A percentile compares a stretch with the other conserved stretches of the same genome.
Evolutionary conservation across 1,140 invertebrate species (phyloP).

Genomic region (Tribolium madens): DNA sequence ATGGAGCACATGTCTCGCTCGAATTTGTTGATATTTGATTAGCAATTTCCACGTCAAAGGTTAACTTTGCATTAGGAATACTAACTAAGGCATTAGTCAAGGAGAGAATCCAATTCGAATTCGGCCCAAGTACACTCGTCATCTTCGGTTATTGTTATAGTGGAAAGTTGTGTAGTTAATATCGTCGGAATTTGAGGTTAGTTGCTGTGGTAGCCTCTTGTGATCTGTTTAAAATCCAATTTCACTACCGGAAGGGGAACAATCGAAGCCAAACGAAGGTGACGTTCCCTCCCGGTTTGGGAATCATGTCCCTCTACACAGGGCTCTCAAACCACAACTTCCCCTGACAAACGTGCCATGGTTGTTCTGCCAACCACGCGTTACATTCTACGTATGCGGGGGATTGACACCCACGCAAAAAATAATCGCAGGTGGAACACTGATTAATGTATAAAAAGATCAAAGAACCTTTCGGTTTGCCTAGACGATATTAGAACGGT

Average conservation of each 20-base stretch:
- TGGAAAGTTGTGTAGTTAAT: conserved; percentile 31
- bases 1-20: neutral
- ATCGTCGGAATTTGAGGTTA: conserved; percentile 40
- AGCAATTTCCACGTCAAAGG: conserved; percentile 27
- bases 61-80: conserved; percentile 9
- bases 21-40: conserved; percentile 12
- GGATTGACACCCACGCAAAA: conserved; percentile 19
- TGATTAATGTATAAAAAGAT: conserved; percentile 17
- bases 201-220: conserved; percentile 42
- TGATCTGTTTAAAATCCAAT: conserved; percentile 58
- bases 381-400: neutral
- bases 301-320: conserved; percentile 24
- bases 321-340: conserved; percentile 47
- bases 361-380: conserved; percentile 31
- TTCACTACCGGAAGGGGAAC: conserved; percentile 56
- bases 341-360: conserved; percentile 38
- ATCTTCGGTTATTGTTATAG: conserved; percentile 21
- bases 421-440: neutral
- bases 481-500: neutral
- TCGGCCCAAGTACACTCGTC: conserved; percentile 8
- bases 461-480: conserved; percentile 1
- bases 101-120: conserved; percentile 3
- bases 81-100: neutral
- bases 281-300: conserved; percentile 52
- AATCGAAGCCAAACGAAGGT: conserved; percentile 62